Base-by-base conservation (phyloP, 2,888 invertebrate species). In the Scrobipalpa costella region DNA sequence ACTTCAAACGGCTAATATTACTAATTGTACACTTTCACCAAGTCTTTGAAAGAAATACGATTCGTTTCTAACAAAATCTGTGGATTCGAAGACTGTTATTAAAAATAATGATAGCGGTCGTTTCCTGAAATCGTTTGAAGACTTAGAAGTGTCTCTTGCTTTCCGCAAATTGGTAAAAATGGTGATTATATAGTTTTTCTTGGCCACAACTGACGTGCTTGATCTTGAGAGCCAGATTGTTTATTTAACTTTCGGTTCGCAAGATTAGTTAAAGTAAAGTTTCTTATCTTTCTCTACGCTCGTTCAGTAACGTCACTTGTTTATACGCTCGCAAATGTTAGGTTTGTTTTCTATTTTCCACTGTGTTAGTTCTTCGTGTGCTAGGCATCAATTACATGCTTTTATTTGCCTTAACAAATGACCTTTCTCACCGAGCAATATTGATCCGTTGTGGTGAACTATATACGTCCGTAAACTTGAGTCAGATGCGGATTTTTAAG, bases 21-120 rank as follows among this genome's bases (percentile, higher is more conserved):
- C 70, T 78, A 74, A 79, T 78, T 77, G 75, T 71, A 75, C 70
- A 83, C 86, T 86, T 85, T 86, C 84, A 77, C 83, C 66, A 66
- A 62, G 67, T 57, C 27, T 59, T 40, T 59, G 19, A 13, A 55
- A 49, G 59, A 49, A 34, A 60, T 60, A 47, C 44, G 50, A 50
- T 6, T 50, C 27, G 9, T 27, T 15, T 33, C 6, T 44, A 40
- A 21, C 44, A 21, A 59, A 69, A 70, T 76, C 74, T 68, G 74
- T 72, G 33, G 34, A 33, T 63, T 69, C 67, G 7, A 69, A 73
- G 67, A 68, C 68, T 75, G 68, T 73, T 80, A 81, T 83, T 84
- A 80, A 80, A 78, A 79, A 68, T 71, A 76, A 75, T 79, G 79
- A 82, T 80, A 61, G 68, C 63, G 57, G 69, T 68, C 70, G 69